phyloP scores from a whole-genome alignment of 1,140 invertebrate genomes.

The Drosophila azteca region DNA sequence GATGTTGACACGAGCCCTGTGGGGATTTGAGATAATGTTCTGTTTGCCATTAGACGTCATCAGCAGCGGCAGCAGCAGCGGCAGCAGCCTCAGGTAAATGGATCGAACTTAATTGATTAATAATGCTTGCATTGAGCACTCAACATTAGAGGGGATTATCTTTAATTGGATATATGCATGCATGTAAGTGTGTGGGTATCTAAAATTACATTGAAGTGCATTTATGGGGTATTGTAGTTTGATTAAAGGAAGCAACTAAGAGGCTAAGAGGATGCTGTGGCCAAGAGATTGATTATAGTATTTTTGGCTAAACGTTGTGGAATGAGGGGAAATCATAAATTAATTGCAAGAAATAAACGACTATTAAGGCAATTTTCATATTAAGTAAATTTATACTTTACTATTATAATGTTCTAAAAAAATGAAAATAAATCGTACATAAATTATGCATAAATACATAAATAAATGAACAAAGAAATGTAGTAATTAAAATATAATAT shows the following conservation, averaged over 20 bases:
- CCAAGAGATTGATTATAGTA: neutral
- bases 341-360: neutral
- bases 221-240: neutral
- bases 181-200: too few relatives aligned
- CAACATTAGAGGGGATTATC: slow-evolving; percentile 1
- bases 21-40: slow-evolving; percentile 46
- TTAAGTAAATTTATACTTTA: too few relatives aligned
- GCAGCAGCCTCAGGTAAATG: slow-evolving; percentile 3
- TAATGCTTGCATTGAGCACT: slow-evolving; percentile 7
- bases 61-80: neutral
- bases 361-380: too few relatives aligned
- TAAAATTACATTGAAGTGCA: neutral
- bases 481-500: too few relatives aligned
- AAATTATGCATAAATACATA: too few relatives aligned
- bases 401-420: too few relatives aligned
- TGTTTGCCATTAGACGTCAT: neutral
- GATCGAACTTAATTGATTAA: slow-evolving; percentile 39
- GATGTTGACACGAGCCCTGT: slow-evolving; percentile 44
- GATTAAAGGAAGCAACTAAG: neutral
- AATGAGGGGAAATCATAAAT: too few relatives aligned
- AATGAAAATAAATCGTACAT: too few relatives aligned
- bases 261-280: neutral
- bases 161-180: slow-evolving; percentile 5
- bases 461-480: too few relatives aligned
- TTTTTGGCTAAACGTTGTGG: neutral